A percentile compares a stretch with the other conserved stretches of the same genome.
Evolutionary conservation across 2,797 vertebrate genomes (phyloP).

Genomic region (Acrossocheilus wenchowensis): DNA sequence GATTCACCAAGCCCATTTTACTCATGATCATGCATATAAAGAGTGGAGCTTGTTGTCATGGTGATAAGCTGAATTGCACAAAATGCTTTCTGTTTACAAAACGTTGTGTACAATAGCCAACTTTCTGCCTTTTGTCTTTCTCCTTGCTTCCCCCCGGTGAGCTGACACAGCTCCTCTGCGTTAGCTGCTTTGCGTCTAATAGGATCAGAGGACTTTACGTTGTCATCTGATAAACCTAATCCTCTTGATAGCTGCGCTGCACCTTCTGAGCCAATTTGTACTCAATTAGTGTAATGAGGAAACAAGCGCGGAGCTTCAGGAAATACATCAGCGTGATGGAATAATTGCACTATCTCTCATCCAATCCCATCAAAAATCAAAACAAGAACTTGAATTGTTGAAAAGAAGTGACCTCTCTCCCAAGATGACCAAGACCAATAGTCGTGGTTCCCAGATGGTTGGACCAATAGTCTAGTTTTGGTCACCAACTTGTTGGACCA

Average conservation of each 20-base stretch:
- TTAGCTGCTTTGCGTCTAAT: conserved; percentile 89
- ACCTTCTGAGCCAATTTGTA: conserved; percentile 87
- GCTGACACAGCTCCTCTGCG: conserved; percentile 88
- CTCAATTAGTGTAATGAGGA: conserved; percentile 87
- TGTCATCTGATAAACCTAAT: conserved; percentile 95
- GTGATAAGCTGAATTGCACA: too few species aligned
- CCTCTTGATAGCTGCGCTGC: conserved; percentile 83
- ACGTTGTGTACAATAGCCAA: conserved; percentile 7
- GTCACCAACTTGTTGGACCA: background rate
- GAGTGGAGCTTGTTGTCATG: too few species aligned
- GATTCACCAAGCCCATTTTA: background rate
- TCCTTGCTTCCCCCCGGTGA: conserved; percentile 66
- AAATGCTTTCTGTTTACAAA: background rate
- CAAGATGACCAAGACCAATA: background rate
- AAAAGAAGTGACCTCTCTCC: background rate
- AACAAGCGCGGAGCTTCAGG: conserved; percentile 79
- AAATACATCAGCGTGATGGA: conserved; percentile 80
- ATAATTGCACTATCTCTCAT: conserved; percentile 67
- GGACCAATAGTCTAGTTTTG: background rate
- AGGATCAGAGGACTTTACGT: conserved; percentile 87
- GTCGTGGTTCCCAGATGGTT: background rate
- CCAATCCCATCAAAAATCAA: conserved; percentile 41
- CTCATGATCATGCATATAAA: background rate
- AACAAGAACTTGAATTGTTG: background rate
- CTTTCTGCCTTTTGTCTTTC: conserved; percentile 14